Conservation (phyloP, 2,113 vertebrate species). For the Ramphastos sulfuratus region DNA sequence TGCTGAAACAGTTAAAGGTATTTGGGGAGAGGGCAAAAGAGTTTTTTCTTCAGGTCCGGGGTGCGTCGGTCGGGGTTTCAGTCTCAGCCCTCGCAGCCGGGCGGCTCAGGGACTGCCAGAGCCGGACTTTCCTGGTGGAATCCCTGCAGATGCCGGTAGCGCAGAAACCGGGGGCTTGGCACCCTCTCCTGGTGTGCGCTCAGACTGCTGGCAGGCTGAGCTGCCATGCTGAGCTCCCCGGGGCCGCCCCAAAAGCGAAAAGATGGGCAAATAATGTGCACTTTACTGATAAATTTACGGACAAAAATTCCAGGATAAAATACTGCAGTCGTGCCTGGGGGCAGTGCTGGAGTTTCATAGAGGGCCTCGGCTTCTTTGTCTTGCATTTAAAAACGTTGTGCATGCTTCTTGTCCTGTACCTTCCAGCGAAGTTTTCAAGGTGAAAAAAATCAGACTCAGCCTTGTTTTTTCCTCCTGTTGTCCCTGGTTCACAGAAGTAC, state of each 20-base stretch:
- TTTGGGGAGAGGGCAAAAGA: no score
- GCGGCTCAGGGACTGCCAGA: not conserved
- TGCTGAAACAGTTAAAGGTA: not conserved
- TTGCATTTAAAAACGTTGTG: not conserved
- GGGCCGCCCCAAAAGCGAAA: not conserved
- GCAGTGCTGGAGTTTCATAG: rapidly evolving
- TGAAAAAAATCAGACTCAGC: not conserved
- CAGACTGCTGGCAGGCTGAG: not conserved
- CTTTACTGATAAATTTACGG: rapidly evolving
- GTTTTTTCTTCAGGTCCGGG: not conserved
- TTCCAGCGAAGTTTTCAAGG: not conserved
- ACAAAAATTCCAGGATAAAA: not conserved
- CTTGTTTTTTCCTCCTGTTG: not conserved
- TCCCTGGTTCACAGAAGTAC: not conserved
- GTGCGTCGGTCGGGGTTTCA: not conserved
- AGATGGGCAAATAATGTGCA: rapidly evolving
- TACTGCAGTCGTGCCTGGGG: rapidly evolving
- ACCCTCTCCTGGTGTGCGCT: conserved; percentile 39
- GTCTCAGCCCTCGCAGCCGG: not conserved
- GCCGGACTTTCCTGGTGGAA: rapidly evolving
- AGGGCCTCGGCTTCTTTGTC: not conserved
- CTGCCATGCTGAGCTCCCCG: not conserved
- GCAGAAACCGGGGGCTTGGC: conserved; percentile 16
- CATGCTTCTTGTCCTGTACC: not conserved
- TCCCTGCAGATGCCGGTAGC: not conserved